Percentiles rank a stretch among this genome's conserved stretches.
Conservation (phyloP, 2,888 invertebrate genomes). For the Diarsia rubi region DNA sequence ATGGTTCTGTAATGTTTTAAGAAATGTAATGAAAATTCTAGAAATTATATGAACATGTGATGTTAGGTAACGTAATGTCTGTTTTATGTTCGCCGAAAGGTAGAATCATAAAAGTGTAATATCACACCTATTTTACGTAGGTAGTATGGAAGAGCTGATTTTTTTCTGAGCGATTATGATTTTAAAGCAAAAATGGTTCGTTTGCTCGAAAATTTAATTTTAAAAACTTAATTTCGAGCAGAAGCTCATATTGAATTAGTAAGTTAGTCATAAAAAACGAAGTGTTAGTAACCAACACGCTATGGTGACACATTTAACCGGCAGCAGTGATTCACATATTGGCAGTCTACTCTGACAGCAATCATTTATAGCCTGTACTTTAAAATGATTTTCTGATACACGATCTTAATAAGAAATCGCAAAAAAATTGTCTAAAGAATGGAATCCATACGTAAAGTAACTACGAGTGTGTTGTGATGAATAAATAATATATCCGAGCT, state of each 20-base stretch:
- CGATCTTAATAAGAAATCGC: no score
- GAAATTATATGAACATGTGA: not conserved
- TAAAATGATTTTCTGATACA: no score
- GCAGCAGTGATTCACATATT: no score
- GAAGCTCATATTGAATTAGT: no score
- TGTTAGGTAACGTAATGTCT: not conserved
- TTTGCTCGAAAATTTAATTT: not conserved
- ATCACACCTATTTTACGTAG: not conserved
- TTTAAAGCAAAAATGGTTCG: not conserved
- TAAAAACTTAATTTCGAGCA: no score
- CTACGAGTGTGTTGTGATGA: not conserved
- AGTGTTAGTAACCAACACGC: no score
- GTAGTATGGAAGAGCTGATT: not conserved
- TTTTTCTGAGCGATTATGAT: not conserved
- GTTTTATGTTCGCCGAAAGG: not conserved
- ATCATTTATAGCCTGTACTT: no score
- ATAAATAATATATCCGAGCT: not conserved
- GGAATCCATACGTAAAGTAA: no score
- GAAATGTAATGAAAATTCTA: conserved; percentile 1
- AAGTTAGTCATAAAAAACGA: no score
- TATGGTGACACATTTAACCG: no score
- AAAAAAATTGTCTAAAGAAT: no score
- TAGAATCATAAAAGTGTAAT: not conserved
- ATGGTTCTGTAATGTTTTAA: conserved; percentile 12
- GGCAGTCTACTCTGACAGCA: no score